Conservation (phyloP, 2,113 vertebrate species). For the Bubo blakistoni region DNA sequence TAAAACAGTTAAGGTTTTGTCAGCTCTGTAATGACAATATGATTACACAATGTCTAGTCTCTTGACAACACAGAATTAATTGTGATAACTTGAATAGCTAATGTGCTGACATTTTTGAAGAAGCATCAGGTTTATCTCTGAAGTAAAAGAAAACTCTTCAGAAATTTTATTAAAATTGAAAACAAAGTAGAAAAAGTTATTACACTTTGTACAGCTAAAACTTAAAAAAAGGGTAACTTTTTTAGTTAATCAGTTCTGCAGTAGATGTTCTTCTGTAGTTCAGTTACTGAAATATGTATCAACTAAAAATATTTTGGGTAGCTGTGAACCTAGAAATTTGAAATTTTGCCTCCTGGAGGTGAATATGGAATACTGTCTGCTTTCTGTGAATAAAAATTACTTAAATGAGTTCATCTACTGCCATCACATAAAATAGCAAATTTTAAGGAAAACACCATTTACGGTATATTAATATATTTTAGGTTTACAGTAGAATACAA, state of each 20-base stretch:
- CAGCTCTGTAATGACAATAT: not conserved
- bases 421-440: not conserved
- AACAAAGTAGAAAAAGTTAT: not conserved
- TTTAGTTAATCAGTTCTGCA: not conserved
- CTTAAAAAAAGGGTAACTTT: not conserved
- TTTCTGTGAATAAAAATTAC: not conserved
- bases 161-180: not conserved
- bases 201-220: not conserved
- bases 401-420: not conserved
- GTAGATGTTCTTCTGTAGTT: not conserved
- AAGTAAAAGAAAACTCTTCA: not conserved
- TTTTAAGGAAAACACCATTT: not conserved
- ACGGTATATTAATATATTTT: not conserved
- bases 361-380: not conserved
- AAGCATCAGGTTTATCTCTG: not conserved
- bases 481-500: not conserved
- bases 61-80: not conserved
- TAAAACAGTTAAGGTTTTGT: not conserved
- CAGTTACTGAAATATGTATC: not conserved
- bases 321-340: not conserved
- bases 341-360: not conserved
- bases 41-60: not conserved
- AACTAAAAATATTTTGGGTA: not conserved
- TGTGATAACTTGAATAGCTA: not conserved
- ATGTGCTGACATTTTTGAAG: not conserved